Base-by-base conservation (phyloP, 2,888 invertebrate species). In the Urechis unicinctus region DNA sequence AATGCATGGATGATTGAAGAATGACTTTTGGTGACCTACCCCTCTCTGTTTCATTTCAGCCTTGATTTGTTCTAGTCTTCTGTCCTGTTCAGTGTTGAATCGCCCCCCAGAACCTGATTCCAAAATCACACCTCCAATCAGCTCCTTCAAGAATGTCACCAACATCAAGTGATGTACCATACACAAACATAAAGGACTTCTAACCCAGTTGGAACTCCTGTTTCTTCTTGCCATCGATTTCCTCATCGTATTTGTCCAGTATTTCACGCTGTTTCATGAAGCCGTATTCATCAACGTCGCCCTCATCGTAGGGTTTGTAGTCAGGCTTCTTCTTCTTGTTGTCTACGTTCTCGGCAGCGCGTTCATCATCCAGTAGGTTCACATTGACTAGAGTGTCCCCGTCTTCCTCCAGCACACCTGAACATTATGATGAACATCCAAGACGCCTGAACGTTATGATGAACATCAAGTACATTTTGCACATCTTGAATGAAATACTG, bases 171-270 rank as follows among this genome's bases (percentile, higher is more conserved):
- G 25, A 6, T 25, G 22, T 6, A 48, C 17, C 47, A 51, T 24
- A 25, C 46, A n/a, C 13, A 21, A 21, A 5, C 30, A 53, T 48
- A 13, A 22, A 2, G 21, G 9, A 26, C 36, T 24, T 60, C 67
- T 84, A 82, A 28, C 93, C 94, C 59, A 96, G 84, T 53, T 84
- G 80, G 80, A 96, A 96, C 54, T 83, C 82, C 41, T 78, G 74
- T 65, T 82, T 84, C 65, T 85, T 85, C 53, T 81, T 83, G 0
- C 87, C 88, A 52, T 87, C 86, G 55, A 94, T 87, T 79, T 94
- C 94, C 71, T 94, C 94, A 76, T 97, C 94, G 75, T 98, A 97
- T 81, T 98, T 94, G 66, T 86, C 82, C 26, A 98, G 83, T 50
- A 98, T 81, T 13, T 84, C 83, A 68, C 85, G 85, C 63, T 73